Conservation (phyloP, 2,888 invertebrate species). For the Malachius bipustulatus region DNA sequence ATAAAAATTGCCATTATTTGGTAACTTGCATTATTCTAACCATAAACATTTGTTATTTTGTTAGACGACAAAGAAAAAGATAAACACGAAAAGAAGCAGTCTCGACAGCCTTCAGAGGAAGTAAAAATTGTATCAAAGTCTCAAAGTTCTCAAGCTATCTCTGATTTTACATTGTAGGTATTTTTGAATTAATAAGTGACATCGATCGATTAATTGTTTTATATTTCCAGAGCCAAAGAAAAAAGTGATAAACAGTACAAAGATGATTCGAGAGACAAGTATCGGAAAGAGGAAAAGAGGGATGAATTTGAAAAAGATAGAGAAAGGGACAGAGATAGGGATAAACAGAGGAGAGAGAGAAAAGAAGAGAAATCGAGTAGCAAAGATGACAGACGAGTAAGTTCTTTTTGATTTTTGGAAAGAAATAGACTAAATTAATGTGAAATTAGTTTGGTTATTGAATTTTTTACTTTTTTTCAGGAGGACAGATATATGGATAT, state of each 20-base stretch:
- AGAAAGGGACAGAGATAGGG: slow-evolving; percentile 52
- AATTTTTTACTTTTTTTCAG: slow-evolving; percentile 8
- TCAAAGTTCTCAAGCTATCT: slow-evolving; percentile 21
- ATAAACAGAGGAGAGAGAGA: slow-evolving; percentile 41
- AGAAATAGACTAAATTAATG: slow-evolving; percentile 1
- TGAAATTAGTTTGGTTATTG: too few relatives aligned
- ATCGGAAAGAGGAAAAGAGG: slow-evolving; percentile 43
- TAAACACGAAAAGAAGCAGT: slow-evolving; percentile 26
- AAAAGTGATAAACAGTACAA: slow-evolving; percentile 34
- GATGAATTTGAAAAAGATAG: slow-evolving; percentile 43
- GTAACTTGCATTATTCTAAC: too few relatives aligned
- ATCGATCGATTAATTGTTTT: background rate
- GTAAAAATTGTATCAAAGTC: slow-evolving; percentile 20
- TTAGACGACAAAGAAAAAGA: slow-evolving; percentile 24
- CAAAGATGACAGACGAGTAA: slow-evolving; percentile 34
- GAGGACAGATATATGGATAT: slow-evolving; percentile 35
- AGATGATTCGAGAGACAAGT: slow-evolving; percentile 40
- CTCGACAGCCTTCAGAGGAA: slow-evolving; percentile 24
- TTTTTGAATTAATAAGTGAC: slow-evolving; percentile 4
- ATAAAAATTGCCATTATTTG: too few relatives aligned
- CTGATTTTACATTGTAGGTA: slow-evolving; percentile 18
- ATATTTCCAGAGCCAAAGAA: slow-evolving; percentile 21
- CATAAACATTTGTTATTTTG: too few relatives aligned
- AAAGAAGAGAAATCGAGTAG: slow-evolving; percentile 36
- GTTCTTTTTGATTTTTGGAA: slow-evolving; percentile 13